These are phyloP conservation scores for Hipparchia semele DNA, from an alignment of 2,888 invertebrate genomes.

Conservation along the genomic window DNA sequence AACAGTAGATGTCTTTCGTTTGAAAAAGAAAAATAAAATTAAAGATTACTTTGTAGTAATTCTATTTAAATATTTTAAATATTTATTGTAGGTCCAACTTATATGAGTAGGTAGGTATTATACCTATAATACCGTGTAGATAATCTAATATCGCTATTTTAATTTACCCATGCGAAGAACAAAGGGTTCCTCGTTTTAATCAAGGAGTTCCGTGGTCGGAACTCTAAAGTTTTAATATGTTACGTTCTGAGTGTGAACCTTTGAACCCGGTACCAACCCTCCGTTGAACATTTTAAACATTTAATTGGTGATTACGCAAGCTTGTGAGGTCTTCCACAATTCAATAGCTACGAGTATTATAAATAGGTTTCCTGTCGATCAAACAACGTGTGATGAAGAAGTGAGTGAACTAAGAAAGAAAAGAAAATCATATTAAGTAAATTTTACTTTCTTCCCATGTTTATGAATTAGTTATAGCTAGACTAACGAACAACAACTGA, in stretches of 20 bases:
- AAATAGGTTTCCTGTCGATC: not conserved
- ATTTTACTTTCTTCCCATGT: no score
- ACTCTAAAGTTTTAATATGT: slow-evolving; percentile 62
- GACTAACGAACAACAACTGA: no score
- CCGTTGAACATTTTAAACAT: slow-evolving; percentile 38
- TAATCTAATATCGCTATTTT: slow-evolving; percentile 35
- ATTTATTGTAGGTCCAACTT: not conserved
- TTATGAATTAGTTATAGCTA: no score
- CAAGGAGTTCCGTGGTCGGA: slow-evolving; percentile 54
- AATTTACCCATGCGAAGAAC: slow-evolving; percentile 54
- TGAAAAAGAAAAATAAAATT: no score
- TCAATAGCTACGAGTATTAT: not conserved
- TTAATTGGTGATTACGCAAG: slow-evolving; percentile 33
- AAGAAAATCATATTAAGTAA: no score
- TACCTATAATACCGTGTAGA: not conserved
- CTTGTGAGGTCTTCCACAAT: slow-evolving; percentile 24
- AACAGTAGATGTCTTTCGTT: no score
- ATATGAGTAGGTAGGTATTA: not conserved
- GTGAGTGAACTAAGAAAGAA: no score
- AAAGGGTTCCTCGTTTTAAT: slow-evolving; percentile 66
- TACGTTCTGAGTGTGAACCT: slow-evolving; percentile 52
- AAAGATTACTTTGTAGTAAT: no score
- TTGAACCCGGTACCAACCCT: slow-evolving; percentile 46
- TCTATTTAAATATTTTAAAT: no score
- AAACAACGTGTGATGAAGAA: not conserved